Percentiles rank a stretch among this genome's conserved stretches.
Evolutionary conservation across 2,113 vertebrate species (phyloP).

Genomic region (Microcebus murinus): DNA sequence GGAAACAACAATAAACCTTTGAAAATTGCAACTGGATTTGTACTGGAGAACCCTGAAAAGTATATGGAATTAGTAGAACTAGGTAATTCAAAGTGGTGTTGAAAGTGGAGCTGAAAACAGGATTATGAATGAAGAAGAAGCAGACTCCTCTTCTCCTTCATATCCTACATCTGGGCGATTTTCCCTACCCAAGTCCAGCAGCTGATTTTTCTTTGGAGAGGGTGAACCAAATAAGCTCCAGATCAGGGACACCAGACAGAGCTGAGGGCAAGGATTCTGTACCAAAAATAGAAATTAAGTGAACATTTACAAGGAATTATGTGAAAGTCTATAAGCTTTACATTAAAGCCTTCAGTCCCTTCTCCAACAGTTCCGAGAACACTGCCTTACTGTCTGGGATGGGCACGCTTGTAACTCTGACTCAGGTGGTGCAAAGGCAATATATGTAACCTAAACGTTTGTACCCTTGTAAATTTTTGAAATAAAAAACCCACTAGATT

Average conservation of each 20-base stretch:
- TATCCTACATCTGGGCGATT: not conserved
- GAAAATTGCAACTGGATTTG: not conserved
- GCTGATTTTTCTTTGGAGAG: not conserved
- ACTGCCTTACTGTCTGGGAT: not conserved
- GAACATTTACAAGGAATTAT: conserved; percentile 6
- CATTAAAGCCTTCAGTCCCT: not conserved
- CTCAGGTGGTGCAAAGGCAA: too few species aligned
- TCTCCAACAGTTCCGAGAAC: not conserved
- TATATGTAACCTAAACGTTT: too few species aligned
- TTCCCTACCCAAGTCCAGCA: not conserved
- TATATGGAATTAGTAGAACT: not conserved
- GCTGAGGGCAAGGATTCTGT: not conserved
- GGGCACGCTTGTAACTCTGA: too few species aligned
- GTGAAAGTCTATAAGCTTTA: not conserved
- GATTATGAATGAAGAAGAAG: not conserved
- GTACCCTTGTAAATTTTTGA: too few species aligned
- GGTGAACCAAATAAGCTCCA: not conserved
- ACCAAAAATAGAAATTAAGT: not conserved
- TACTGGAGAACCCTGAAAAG: not conserved
- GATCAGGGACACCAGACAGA: not conserved
- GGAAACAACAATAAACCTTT: not conserved
- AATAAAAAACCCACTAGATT: not conserved
- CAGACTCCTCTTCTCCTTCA: not conserved
- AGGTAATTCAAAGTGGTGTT: conserved; percentile 25
- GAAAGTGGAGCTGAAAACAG: not conserved